Base-by-base conservation (phyloP, 2,113 vertebrate species). In the Heteronetta atricapilla region DNA sequence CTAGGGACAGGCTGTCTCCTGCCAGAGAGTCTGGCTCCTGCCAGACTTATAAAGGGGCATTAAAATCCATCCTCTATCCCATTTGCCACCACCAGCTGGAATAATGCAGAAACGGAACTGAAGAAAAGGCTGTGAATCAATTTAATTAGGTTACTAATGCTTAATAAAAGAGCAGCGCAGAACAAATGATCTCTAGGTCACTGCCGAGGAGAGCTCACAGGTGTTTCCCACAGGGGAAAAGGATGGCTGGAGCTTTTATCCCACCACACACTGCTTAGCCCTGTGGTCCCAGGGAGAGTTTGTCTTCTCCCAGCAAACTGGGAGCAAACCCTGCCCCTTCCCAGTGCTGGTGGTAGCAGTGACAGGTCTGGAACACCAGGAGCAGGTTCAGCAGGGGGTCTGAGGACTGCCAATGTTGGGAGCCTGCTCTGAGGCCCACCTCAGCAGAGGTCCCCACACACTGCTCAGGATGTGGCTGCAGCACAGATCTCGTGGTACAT, bases 71-170 rank as follows among this genome's bases (percentile, higher is more conserved):
- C 14, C 59, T 88, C 89, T 73, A 78, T 87, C 60, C 40, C 58
- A 14, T 88, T 85, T 88, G 64, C 81, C 34, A 84, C 55, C 53
- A 81, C 56, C 73, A 64, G 77, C 79, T 92, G 50, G 33, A 68
- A 69, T 60, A 70, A 70, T 42, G 69, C 40, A 69, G 59, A 75
- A 78, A 28, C 28, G 81, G 90, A 82, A 38, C 21, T 20, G 26
- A 75, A 40, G 91, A 60, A 80, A 75, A 58, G 56, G 72, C 40
- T 29, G 29, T 74, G 73, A 92, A 82, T 92, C 4, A 88, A 93
- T 93, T 95, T 75, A 96, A 84, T 91, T 80, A 68, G 82, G 72
- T 11, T 40, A 89, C 26, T 91, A 95, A 91, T 89, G 66, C 76
- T 95, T 91, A 86, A 93, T 77, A 68, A 55, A 86, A 72, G 21